Conservation (phyloP, 2,888 invertebrate species). For the Gastrophysa polygoni region DNA sequence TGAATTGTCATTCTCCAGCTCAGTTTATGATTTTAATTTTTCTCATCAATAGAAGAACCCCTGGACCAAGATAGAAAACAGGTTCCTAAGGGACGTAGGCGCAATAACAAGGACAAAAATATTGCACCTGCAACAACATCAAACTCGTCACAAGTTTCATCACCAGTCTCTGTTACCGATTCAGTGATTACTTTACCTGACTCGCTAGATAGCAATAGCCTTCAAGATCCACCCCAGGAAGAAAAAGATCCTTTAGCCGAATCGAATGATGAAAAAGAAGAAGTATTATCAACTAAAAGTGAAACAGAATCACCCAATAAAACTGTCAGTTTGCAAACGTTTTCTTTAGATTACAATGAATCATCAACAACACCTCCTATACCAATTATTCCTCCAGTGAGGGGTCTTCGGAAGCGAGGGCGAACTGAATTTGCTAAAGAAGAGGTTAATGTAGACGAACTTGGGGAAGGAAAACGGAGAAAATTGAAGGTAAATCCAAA, state of each 20-base stretch:
- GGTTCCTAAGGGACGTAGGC: background rate
- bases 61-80: background rate
- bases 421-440: slow-evolving; percentile 27
- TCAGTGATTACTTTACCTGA: slow-evolving; percentile 31
- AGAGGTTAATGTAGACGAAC: slow-evolving; percentile 29
- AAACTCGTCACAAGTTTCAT: slow-evolving; percentile 27
- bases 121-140: slow-evolving; percentile 17
- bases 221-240: slow-evolving; percentile 31
- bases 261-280: slow-evolving; percentile 58
- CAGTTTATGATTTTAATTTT: background rate
- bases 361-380: slow-evolving; percentile 38
- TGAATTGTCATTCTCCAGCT: too few species aligned
- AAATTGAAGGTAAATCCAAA: slow-evolving; percentile 40
- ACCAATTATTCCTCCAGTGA: slow-evolving; percentile 31
- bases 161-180: slow-evolving; percentile 28
- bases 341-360: slow-evolving; percentile 49
- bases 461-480: slow-evolving; percentile 39
- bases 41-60: background rate
- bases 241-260: slow-evolving; percentile 56
- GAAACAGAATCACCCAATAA: slow-evolving; percentile 10
- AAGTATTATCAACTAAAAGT: background rate
- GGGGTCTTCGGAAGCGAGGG: slow-evolving; percentile 46
- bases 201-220: slow-evolving; percentile 34
- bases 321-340: slow-evolving; percentile 37
- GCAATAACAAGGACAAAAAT: slow-evolving; percentile 9